Evolutionary conservation across 2,888 invertebrate genomes (phyloP).

Genomic region (Athalia cordata): DNA sequence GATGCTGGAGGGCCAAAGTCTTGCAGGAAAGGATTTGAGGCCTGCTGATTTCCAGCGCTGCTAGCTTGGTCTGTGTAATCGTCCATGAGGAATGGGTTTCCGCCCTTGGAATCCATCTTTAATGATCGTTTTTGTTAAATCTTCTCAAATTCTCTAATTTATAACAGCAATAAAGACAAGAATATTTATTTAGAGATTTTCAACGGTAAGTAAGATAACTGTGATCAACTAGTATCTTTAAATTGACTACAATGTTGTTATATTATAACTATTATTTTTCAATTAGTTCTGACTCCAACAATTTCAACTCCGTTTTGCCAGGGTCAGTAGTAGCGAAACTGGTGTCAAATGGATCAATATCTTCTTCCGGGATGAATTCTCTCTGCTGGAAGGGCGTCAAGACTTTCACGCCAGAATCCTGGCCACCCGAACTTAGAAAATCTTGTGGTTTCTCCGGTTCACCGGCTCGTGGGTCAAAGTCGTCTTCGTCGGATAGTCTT

Average conservation of each 20-base stretch:
- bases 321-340: constrained; percentile 85
- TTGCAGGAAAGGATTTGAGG: constrained; percentile 82
- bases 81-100: constrained; percentile 89
- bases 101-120: constrained; percentile 78
- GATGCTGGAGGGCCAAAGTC: constrained; percentile 77
- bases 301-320: constrained; percentile 85
- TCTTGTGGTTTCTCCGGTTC: constrained; percentile 67
- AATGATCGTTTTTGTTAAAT: constrained; percentile 43
- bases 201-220: constrained; percentile 11
- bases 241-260: constrained; percentile 16
- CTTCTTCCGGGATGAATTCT: constrained; percentile 70
- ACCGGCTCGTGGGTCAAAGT: constrained; percentile 77
- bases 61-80: constrained; percentile 75
- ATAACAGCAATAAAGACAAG: constrained; percentile 17
- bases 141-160: constrained; percentile 17
- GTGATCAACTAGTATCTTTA: constrained; percentile 13
- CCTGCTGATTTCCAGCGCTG: constrained; percentile 76
- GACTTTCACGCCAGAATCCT: constrained; percentile 74
- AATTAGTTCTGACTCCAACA: constrained; percentile 85
- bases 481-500: constrained; percentile 58
- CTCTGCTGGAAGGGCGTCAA: constrained; percentile 71
- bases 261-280: constrained; percentile 60
- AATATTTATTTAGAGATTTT: constrained; percentile 5
- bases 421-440: constrained; percentile 75
- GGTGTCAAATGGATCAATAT: constrained; percentile 89